A percentile compares a stretch with the other conserved stretches of the same genome.
Conservation (phyloP, 2,113 vertebrate species). For the Nyctibius bracteatus region DNA sequence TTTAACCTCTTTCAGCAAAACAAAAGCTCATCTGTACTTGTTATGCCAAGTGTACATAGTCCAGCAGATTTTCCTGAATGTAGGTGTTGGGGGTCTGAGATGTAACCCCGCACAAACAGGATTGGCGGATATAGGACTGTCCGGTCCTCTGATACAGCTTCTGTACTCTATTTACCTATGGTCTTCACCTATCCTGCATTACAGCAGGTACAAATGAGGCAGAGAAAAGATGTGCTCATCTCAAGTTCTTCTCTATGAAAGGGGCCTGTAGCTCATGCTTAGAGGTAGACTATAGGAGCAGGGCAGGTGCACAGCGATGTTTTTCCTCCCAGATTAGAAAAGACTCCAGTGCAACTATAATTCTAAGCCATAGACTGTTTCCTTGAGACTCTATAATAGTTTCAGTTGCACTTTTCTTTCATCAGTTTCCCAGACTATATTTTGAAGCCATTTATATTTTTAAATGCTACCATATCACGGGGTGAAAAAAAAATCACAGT, state of each 20-base stretch:
- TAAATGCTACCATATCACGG: not conserved
- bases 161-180: not conserved
- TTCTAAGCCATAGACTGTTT: not conserved
- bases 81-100: not conserved
- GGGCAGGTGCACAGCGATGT: not conserved
- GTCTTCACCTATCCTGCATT: not conserved
- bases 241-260: not conserved
- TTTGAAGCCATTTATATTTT: not conserved
- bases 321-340: not conserved
- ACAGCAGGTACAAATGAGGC: not conserved
- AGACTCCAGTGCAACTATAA: not conserved
- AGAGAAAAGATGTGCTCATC: not conserved
- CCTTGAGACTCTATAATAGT: not conserved
- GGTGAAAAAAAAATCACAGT: not conserved
- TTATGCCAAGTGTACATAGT: too few relatives aligned
- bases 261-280: not conserved
- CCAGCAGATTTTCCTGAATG: not conserved
- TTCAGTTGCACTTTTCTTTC: not conserved
- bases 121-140: accelerated
- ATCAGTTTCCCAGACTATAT: not conserved
- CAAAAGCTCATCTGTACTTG: not conserved
- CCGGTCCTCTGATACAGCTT: not conserved
- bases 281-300: not conserved
- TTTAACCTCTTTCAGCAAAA: not conserved
- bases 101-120: not conserved